These are phyloP conservation scores for Diaprepes abbreviatus DNA, from an alignment of 2,888 invertebrate genomes.

Conservation along the genomic window DNA sequence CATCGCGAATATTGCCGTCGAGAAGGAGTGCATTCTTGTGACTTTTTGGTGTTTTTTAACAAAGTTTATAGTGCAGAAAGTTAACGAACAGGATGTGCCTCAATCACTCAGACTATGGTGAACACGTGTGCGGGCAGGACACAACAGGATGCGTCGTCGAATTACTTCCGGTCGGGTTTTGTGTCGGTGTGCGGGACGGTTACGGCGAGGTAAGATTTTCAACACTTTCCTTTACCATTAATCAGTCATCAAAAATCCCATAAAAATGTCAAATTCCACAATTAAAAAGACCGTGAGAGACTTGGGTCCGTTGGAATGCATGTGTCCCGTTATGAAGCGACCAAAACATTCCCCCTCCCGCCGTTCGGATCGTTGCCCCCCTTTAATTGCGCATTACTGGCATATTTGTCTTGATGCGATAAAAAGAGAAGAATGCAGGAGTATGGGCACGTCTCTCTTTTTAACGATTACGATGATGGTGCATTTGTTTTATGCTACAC, in stretches of 20 bases:
- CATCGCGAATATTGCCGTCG: slow-evolving; percentile 8
- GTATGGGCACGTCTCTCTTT: slow-evolving; percentile 41
- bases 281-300: slow-evolving; percentile 43
- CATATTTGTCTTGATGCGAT: slow-evolving; percentile 53
- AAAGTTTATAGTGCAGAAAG: slow-evolving; percentile 20
- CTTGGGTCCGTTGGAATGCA: slow-evolving; percentile 60
- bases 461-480: slow-evolving; percentile 49
- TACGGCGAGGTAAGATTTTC: slow-evolving; percentile 34
- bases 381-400: slow-evolving; percentile 60
- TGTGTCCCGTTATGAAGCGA: slow-evolving; percentile 62
- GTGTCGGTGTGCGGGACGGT: slow-evolving; percentile 33
- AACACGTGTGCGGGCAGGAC: slow-evolving; percentile 38
- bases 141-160: slow-evolving; percentile 43
- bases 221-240: slow-evolving; percentile 7
- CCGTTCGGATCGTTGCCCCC: slow-evolving; percentile 47
- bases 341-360: slow-evolving; percentile 57
- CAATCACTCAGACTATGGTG: slow-evolving; percentile 32
- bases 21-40: slow-evolving; percentile 7
- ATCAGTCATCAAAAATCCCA: neutral
- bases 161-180: slow-evolving; percentile 38
- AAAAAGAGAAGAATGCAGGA: slow-evolving; percentile 40
- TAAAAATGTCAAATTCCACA: slow-evolving; percentile 22
- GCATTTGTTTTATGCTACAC: slow-evolving; percentile 48
- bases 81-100: slow-evolving; percentile 38
- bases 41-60: slow-evolving; percentile 22